A percentile compares a stretch with the other conserved stretches of the same genome.
phyloP scores from a whole-genome alignment of 2,113 vertebrate species.

The Gallinago undulata region DNA sequence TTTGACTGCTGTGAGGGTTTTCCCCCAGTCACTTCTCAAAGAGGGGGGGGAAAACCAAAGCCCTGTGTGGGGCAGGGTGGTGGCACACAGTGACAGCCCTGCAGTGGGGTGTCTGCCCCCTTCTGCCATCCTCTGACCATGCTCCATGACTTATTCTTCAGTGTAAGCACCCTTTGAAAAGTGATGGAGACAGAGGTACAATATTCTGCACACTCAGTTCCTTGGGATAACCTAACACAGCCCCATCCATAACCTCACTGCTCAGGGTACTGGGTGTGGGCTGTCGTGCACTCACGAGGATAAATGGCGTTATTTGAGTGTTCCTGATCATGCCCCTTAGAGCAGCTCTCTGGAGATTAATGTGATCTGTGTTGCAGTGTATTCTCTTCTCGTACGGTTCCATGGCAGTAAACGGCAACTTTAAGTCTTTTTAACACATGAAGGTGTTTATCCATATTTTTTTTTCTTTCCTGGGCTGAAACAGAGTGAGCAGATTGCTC shows the following conservation, averaged over 20 bases:
- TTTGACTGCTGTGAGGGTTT: background rate
- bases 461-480: background rate
- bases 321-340: background rate
- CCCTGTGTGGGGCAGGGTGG: rapidly evolving
- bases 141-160: background rate
- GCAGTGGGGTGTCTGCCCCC: background rate
- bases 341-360: background rate
- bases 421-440: background rate
- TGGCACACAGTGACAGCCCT: rapidly evolving
- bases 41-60: background rate
- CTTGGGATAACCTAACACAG: background rate
- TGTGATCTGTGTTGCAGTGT: background rate
- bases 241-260: background rate
- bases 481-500: background rate
- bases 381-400: background rate
- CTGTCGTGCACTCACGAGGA: background rate
- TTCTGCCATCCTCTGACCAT: background rate
- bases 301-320: background rate
- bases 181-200: rapidly evolving
- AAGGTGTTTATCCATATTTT: background rate
- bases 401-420: background rate
- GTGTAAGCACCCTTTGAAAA: background rate
- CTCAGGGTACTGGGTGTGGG: background rate
- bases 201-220: background rate
- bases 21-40: background rate